Evolutionary conservation across 2,797 vertebrate genomes (phyloP).

Genomic region (Rachycentron canadum): DNA sequence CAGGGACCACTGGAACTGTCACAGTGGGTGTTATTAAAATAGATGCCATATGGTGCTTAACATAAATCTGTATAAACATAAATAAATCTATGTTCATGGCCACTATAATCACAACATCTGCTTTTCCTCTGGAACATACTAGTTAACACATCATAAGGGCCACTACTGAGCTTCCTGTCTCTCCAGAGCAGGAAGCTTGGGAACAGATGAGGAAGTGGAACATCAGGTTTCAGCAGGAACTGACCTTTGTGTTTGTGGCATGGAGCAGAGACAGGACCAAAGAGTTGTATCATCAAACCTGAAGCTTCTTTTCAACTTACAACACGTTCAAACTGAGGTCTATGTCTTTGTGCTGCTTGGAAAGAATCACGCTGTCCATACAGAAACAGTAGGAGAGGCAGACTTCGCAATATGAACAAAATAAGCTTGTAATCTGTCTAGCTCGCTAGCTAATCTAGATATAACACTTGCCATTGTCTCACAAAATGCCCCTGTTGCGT

Average conservation of each 20-base stretch:
- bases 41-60: neutral
- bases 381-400: conserved; percentile 13
- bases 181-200: conserved; percentile 71
- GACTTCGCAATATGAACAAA: conserved; percentile 25
- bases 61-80: conserved; percentile 19
- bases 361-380: neutral
- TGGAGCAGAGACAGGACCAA: conserved; percentile 55
- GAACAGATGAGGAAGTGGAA: conserved; percentile 81
- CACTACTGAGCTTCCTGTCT: conserved; percentile 61
- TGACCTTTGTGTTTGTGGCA: conserved; percentile 67
- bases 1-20: conserved; percentile 17
- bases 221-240: conserved; percentile 71
- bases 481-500: conserved; percentile 18
- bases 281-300: conserved; percentile 45
- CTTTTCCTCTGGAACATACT: conserved; percentile 29
- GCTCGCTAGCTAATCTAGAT: conserved; percentile 42
- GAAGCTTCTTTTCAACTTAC: conserved; percentile 14
- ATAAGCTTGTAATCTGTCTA: conserved; percentile 52
- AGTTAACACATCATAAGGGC: conserved; percentile 44
- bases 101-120: conserved; percentile 26
- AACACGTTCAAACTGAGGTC: conserved; percentile 8
- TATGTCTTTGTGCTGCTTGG: neutral
- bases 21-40: conserved; percentile 15
- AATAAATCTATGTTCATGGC: conserved; percentile 10
- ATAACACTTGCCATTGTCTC: conserved; percentile 57